Percentiles rank a stretch among this genome's conserved stretches.
phyloP scores from a whole-genome alignment of 2,888 invertebrate genomes.

The Amiota minor region DNA sequence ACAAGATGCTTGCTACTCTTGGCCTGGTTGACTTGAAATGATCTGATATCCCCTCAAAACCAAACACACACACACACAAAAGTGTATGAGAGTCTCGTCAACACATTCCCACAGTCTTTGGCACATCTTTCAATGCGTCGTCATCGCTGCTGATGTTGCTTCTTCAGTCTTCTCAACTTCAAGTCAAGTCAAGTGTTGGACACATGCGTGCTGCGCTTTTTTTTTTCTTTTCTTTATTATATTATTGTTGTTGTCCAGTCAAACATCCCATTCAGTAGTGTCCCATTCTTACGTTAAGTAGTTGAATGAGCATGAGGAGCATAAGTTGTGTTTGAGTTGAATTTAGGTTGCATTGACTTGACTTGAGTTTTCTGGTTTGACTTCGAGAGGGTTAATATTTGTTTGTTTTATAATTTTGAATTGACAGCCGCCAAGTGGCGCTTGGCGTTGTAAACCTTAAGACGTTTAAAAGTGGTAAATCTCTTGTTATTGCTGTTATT shows the following conservation, averaged over 20 bases:
- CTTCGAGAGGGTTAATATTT: slow-evolving; percentile 73
- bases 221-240: neutral
- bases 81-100: neutral
- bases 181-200: slow-evolving; percentile 25
- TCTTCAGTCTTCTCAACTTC: slow-evolving; percentile 2
- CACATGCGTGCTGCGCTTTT: slow-evolving; percentile 26
- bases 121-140: slow-evolving; percentile 8
- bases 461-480: slow-evolving; percentile 40
- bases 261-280: neutral
- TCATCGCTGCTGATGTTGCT: neutral
- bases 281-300: slow-evolving; percentile 5
- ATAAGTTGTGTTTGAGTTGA: too few relatives aligned
- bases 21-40: slow-evolving; percentile 20
- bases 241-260: neutral
- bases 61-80: neutral
- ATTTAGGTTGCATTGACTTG: slow-evolving; percentile 1
- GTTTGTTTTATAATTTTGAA: slow-evolving; percentile 72
- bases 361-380: slow-evolving; percentile 60
- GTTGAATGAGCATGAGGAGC: slow-evolving; percentile 9
- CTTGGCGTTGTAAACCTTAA: slow-evolving; percentile 55
- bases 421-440: slow-evolving; percentile 73
- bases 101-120: slow-evolving; percentile 20
- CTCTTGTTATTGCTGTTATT: slow-evolving; percentile 32
- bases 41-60: neutral
- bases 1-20: neutral